phyloP scores from a whole-genome alignment of 2,113 vertebrate species.

The Saimiri boliviensis region DNA sequence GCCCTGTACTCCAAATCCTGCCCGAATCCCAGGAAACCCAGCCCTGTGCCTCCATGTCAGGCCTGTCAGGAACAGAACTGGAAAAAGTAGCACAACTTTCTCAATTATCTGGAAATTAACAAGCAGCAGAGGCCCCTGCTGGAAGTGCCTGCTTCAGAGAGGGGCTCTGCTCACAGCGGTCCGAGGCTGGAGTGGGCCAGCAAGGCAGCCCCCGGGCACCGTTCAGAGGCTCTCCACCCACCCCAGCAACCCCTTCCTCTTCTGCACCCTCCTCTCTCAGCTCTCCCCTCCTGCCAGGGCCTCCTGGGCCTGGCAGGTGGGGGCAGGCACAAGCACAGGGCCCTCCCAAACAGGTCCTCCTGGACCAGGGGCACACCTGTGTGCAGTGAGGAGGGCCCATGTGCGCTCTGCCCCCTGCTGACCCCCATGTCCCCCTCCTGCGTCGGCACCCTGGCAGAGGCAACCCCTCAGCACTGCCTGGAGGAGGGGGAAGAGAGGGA shows the following conservation, averaged over 20 bases:
- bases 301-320: neutral
- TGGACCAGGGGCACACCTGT: neutral
- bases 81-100: neutral
- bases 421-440: neutral
- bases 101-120: slow-evolving; percentile 13
- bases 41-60: neutral
- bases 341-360: too few relatives aligned
- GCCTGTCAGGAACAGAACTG: neutral
- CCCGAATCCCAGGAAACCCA: neutral
- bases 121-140: neutral
- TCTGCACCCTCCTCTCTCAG: neutral
- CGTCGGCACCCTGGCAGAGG: neutral
- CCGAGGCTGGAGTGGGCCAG: too few relatives aligned
- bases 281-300: neutral
- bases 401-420: neutral
- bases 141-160: neutral
- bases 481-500: neutral
- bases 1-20: neutral
- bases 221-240: neutral
- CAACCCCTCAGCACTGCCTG: neutral
- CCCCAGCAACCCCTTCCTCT: neutral
- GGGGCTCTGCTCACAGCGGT: neutral
- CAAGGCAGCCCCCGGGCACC: neutral
- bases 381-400: neutral
- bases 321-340: too few relatives aligned